Percentiles rank a stretch among this genome's conserved stretches.
phyloP scores from a whole-genome alignment of 2,113 vertebrate species.

The Datnioides undecimradiatus region DNA sequence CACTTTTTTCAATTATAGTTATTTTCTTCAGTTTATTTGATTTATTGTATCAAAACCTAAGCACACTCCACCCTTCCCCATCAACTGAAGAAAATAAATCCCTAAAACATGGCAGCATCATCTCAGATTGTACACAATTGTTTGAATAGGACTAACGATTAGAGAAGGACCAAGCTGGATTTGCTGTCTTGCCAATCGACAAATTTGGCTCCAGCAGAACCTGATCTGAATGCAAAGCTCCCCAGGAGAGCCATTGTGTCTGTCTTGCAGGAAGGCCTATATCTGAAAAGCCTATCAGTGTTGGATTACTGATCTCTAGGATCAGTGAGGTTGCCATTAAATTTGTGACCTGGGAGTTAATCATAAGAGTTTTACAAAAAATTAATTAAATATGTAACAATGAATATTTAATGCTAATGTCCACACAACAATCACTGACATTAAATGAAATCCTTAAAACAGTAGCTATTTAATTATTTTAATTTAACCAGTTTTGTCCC shows the following conservation, averaged over 20 bases:
- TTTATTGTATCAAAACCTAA: slow-evolving; percentile 19
- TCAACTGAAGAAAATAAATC: neutral
- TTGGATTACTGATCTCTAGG: slow-evolving; percentile 48
- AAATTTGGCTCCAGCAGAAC: slow-evolving; percentile 57
- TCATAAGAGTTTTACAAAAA: slow-evolving; percentile 22
- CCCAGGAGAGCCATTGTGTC: slow-evolving; percentile 48
- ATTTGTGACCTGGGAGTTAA: slow-evolving; percentile 36
- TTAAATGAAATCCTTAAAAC: neutral
- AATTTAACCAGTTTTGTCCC: neutral
- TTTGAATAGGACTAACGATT: slow-evolving; percentile 55
- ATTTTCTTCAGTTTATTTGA: neutral
- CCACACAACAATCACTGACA: neutral
- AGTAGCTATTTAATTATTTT: too few species aligned
- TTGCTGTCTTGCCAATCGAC: slow-evolving; percentile 64
- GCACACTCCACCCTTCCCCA: too few species aligned
- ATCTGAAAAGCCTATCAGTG: slow-evolving; percentile 40
- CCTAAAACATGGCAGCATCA: slow-evolving; percentile 27
- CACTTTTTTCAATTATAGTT: neutral
- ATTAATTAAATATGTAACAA: neutral
- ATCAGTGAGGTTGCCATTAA: slow-evolving; percentile 42
- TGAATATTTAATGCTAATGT: neutral
- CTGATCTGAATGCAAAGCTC: slow-evolving; percentile 59
- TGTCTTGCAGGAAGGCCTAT: slow-evolving; percentile 25
- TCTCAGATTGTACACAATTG: slow-evolving; percentile 45
- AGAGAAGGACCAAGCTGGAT: slow-evolving; percentile 47